phyloP scores from a whole-genome alignment of 2,113 vertebrate genomes.

The Tyto alba region DNA sequence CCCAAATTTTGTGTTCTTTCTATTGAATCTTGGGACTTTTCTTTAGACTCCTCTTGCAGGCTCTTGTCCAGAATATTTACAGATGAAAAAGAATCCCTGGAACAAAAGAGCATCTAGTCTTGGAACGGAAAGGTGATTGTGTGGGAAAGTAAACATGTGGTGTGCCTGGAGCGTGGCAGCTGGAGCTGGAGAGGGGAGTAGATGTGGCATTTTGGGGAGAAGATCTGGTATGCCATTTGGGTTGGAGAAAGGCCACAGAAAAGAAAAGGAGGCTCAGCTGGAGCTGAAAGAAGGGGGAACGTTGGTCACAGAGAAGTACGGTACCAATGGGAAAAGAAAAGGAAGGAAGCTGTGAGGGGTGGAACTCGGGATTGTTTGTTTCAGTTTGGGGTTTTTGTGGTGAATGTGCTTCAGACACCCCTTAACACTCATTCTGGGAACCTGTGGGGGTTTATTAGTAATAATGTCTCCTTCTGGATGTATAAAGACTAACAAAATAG shows the following conservation, averaged over 20 bases:
- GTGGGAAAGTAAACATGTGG: not conserved
- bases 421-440: not conserved
- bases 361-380: no score
- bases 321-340: not conserved
- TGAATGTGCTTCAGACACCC: not conserved
- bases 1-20: not conserved
- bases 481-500: not conserved
- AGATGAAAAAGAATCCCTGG: not conserved
- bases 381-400: no score
- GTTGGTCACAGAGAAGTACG: accelerated
- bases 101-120: not conserved
- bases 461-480: not conserved
- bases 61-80: not conserved
- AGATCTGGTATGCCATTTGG: not conserved
- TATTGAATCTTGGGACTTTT: not conserved
- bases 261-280: not conserved
- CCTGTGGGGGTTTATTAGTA: not conserved
- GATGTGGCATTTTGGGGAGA: not conserved
- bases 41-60: not conserved
- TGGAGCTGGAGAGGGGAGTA: not conserved
- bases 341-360: accelerated
- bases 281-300: not conserved
- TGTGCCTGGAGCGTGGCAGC: not conserved
- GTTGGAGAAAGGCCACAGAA: not conserved
- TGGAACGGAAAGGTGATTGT: not conserved